phyloP scores from a whole-genome alignment of 2,888 invertebrate genomes.

The Carabus problematicus region DNA sequence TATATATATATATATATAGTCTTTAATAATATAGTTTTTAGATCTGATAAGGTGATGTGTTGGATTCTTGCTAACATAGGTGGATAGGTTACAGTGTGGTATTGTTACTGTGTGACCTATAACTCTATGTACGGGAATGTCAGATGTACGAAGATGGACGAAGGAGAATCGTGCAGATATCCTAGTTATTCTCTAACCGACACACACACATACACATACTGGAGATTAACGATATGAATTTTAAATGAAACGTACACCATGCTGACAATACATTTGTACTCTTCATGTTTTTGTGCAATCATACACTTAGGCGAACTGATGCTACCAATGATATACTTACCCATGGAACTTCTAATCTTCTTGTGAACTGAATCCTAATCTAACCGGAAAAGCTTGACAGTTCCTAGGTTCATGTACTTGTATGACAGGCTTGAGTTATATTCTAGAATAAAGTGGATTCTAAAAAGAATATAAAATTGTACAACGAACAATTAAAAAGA shows the following conservation, averaged over 20 bases:
- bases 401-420: too few relatives aligned
- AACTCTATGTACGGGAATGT: not conserved
- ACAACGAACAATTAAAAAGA: too few relatives aligned
- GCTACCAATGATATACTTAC: not conserved
- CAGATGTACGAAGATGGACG: conserved; percentile 3
- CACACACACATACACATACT: not conserved
- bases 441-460: too few relatives aligned
- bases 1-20: too few relatives aligned
- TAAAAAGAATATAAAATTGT: too few relatives aligned
- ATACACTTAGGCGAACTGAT: not conserved
- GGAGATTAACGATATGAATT: conserved; percentile 34
- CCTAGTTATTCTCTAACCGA: conserved; percentile 22
- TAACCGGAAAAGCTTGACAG: too few relatives aligned
- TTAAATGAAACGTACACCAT: conserved; percentile 4
- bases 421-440: too few relatives aligned
- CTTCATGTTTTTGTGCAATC: conserved; percentile 17
- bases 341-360: conserved; percentile 1
- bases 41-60: not conserved
- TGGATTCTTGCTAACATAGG: too few relatives aligned
- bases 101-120: conserved; percentile 31
- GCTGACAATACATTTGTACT: conserved; percentile 13
- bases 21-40: too few relatives aligned
- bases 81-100: too few relatives aligned
- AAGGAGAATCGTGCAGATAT: conserved; percentile 33
- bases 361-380: too few relatives aligned